Base-by-base conservation (phyloP, 2,888 invertebrate species). In the Mythimna albipuncta region DNA sequence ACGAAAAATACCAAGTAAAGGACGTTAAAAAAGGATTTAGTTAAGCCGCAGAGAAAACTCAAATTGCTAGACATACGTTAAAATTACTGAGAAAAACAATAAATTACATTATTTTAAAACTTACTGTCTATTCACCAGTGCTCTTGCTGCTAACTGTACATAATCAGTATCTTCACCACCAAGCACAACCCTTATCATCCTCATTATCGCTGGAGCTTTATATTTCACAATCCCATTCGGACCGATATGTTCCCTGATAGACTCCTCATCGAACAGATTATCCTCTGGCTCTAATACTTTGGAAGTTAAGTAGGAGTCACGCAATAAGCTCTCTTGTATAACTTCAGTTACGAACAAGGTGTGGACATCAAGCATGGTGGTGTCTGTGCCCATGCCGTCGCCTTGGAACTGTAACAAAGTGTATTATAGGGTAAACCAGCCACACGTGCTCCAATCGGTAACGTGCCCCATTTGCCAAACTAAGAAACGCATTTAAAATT, bases 301-400 rank as follows among this genome's bases (percentile, higher is more conserved):
- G 0, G 91, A 81, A 50, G 72, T 82, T 1, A 69, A 9, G 61
- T 93, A 94, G 0, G 90, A 89, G 72, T 96, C 96, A 5, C 84
- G 85, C 0, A 91, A 87, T 10, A 96, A 82, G 78, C 93, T 92
- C 67, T 96, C 95, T 89, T 95, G 95, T 16, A 96, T 92, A 0
- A 96, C 81, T 26, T 96, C 95, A 2, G 93, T 89, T 11, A 92
- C 90, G 62, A 96, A 96, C 62, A 96, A 79, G 0, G 94, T 91
- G 52, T 95, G 88, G 19, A 93, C 86, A 57, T 96, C 96, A 1
- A 75, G 74, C 69, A 96, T 71, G 4, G 89, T 86, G 0, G 87
- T 75, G 59, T 93, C 92, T 9, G 64, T 59, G 0, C 83, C 88
- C 0, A 66, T 9, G 0, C 83, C 50, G 19, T 88, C 85, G 0